Percentiles rank a stretch among this genome's conserved stretches.
phyloP scores from a whole-genome alignment of 2,888 invertebrate genomes.

The Onthophagus sagittarius region DNA sequence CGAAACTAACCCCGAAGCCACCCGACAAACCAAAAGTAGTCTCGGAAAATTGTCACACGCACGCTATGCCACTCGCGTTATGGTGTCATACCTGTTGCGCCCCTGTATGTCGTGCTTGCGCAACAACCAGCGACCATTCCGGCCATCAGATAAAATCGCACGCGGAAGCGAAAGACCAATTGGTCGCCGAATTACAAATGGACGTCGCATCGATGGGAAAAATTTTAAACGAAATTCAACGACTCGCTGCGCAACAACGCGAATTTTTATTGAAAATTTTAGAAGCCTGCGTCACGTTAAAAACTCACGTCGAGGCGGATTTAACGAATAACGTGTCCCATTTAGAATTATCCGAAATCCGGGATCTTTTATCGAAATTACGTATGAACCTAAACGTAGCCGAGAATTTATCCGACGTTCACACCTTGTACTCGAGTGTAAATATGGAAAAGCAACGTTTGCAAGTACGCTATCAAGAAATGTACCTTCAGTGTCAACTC shows the following conservation, averaged over 20 bases:
- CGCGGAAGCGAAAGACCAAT: slow-evolving; percentile 63
- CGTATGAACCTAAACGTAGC: slow-evolving; percentile 58
- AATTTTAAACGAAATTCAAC: slow-evolving; percentile 66
- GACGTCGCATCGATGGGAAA: slow-evolving; percentile 67
- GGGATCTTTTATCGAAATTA: slow-evolving; percentile 60
- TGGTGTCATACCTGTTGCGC: slow-evolving; percentile 68
- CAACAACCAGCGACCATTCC: slow-evolving; percentile 61
- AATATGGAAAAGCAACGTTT: slow-evolving; percentile 64
- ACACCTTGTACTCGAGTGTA: slow-evolving; percentile 58
- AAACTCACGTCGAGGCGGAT: slow-evolving; percentile 72
- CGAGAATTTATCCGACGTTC: slow-evolving; percentile 58
- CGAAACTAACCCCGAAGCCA: slow-evolving; percentile 52
- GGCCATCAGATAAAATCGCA: slow-evolving; percentile 66
- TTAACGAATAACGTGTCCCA: slow-evolving; percentile 65
- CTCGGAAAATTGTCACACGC: slow-evolving; percentile 65
- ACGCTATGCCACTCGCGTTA: slow-evolving; percentile 67
- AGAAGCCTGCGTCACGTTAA: slow-evolving; percentile 70
- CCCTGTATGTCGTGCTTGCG: slow-evolving; percentile 65
- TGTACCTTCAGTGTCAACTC: slow-evolving; percentile 67
- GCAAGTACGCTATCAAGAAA: slow-evolving; percentile 66
- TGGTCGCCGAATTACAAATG: slow-evolving; percentile 61
- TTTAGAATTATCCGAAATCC: slow-evolving; percentile 63
- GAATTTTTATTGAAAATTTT: slow-evolving; percentile 69
- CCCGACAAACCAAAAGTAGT: slow-evolving; percentile 48
- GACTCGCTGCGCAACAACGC: slow-evolving; percentile 65